A percentile compares a stretch with the other conserved stretches of the same genome.
These are phyloP conservation scores for Diarsia rubi DNA, from an alignment of 2,888 invertebrate species.

Conservation along the genomic window DNA sequence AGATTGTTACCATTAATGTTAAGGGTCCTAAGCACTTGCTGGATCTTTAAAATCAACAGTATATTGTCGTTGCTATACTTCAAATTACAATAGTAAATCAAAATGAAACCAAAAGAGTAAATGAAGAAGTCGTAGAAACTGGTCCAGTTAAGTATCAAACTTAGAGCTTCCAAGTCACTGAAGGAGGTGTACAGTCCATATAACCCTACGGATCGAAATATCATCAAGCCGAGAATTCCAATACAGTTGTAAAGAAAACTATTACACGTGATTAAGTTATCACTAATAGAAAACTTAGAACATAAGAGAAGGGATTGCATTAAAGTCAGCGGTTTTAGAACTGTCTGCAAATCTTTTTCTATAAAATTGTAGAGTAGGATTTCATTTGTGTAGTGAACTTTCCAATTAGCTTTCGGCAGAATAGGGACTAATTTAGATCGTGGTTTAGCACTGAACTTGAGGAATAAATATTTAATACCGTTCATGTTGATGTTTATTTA, in stretches of 20 bases:
- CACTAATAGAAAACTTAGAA: conserved; percentile 33
- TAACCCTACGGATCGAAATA: neutral
- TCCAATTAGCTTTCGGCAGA: neutral
- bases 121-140: conserved; percentile 19
- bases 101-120: conserved; percentile 19
- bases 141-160: conserved; percentile 10
- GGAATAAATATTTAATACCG: neutral
- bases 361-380: conserved; percentile 25
- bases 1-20: conserved; percentile 20
- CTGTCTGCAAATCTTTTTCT: conserved; percentile 13
- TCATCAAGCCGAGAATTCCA: neutral
- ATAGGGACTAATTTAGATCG: neutral
- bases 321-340: conserved; percentile 10
- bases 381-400: conserved; percentile 7
- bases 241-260: conserved; percentile 31
- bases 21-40: conserved; percentile 18
- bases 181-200: neutral
- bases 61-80: conserved; percentile 21
- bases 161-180: neutral
- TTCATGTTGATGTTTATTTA: conserved; percentile 2
- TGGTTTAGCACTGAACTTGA: conserved; percentile 9
- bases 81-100: conserved; percentile 29
- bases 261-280: conserved; percentile 32
- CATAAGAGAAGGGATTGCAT: conserved; percentile 33
- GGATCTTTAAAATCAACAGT: conserved; percentile 16